Percentiles rank a stretch among this genome's conserved stretches.
Evolutionary conservation across 2,888 invertebrate genomes (phyloP).

Genomic region (Epinotia demarniana): DNA sequence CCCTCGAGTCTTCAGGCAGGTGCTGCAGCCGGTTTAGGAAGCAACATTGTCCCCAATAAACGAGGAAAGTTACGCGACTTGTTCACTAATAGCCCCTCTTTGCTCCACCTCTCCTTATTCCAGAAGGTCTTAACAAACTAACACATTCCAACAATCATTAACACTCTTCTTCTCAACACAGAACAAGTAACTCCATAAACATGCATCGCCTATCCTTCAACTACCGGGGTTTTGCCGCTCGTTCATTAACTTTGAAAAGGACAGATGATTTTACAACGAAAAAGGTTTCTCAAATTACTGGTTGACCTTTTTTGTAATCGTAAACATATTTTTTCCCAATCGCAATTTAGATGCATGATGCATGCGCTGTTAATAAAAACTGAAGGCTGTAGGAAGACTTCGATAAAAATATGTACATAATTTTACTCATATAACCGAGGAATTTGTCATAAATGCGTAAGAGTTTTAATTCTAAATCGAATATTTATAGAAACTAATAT

Average conservation of each 20-base stretch:
- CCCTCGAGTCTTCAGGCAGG: conserved; percentile 64
- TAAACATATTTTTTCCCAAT: conserved; percentile 28
- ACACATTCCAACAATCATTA: background rate
- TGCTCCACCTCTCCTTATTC: conserved; percentile 1
- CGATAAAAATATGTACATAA: conserved; percentile 8
- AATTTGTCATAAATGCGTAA: conserved; percentile 34
- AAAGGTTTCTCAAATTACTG: conserved; percentile 22
- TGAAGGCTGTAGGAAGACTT: conserved; percentile 8
- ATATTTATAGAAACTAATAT: conserved; percentile 3
- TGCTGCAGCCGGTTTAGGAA: conserved; percentile 65
- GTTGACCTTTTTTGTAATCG: conserved; percentile 29
- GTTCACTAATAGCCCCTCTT: conserved; percentile 59
- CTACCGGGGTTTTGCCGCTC: conserved; percentile 12
- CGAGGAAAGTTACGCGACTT: conserved; percentile 65
- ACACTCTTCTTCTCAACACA: background rate
- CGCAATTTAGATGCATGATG: conserved; percentile 30
- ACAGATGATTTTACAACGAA: conserved; percentile 17
- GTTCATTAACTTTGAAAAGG: conserved; percentile 40
- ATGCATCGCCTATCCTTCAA: conserved; percentile 20
- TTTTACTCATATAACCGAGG: conserved; percentile 2
- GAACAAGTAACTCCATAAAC: conserved; percentile 34
- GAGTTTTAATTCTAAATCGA: conserved; percentile 7
- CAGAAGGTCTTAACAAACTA: conserved; percentile 8
- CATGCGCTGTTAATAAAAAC: conserved; percentile 27
- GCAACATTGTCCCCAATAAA: conserved; percentile 60